These are phyloP conservation scores for Luperina testacea DNA, from an alignment of 2,888 invertebrate species.

Conservation along the genomic window DNA sequence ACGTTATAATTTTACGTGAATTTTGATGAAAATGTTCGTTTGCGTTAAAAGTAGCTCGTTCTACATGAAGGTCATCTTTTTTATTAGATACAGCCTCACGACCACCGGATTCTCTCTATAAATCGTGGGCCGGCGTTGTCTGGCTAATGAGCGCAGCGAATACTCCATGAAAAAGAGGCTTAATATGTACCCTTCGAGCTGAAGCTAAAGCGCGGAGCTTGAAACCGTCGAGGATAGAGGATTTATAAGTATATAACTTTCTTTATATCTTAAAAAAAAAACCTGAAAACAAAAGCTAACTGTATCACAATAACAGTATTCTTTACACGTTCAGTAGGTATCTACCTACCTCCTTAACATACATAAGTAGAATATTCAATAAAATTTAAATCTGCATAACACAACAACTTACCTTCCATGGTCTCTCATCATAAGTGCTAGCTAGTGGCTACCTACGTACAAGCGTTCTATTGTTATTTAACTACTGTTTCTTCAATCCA, in stretches of 20 bases:
- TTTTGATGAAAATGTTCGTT: not conserved
- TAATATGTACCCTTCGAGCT: conserved; percentile 9
- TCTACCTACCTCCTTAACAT: not conserved
- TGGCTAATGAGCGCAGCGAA: conserved; percentile 34
- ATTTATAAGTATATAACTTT: not conserved
- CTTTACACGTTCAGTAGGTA: not conserved
- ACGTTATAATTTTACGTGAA: not conserved
- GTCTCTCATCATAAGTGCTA: too few species aligned
- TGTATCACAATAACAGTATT: not conserved
- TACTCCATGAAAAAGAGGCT: conserved; percentile 22
- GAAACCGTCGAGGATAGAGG: not conserved
- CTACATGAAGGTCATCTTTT: conserved; percentile 10
- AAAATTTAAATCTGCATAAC: not conserved
- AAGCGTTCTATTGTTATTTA: not conserved
- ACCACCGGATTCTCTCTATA: conserved; percentile 29
- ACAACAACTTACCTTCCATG: not conserved
- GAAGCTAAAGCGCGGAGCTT: not conserved
- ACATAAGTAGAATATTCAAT: not conserved
- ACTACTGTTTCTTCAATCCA: not conserved
- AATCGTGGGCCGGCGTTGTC: conserved; percentile 14
- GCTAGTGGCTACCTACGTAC: not conserved
- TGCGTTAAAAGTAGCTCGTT: not conserved
- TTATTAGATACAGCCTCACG: not conserved
- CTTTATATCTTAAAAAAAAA: too few species aligned
- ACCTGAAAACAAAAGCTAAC: not conserved